Evolutionary conservation across 2,888 invertebrate genomes (phyloP), one percentile per base, ranked within the genome.

Genomic region (Lepidocyrtinus sp.): DNA sequence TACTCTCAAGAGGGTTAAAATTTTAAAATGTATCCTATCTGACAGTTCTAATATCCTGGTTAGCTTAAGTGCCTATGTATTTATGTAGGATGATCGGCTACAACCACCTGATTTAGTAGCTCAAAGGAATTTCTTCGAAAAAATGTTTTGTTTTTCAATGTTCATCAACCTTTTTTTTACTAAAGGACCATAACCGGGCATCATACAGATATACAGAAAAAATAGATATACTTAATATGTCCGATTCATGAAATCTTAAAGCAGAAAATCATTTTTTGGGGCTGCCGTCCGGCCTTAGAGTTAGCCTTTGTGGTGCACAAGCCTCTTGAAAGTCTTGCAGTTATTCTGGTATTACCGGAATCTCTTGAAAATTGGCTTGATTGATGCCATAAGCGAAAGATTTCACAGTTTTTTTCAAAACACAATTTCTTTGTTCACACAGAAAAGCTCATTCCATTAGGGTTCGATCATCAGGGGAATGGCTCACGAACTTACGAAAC

Each of bases 291-390:
- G 25, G 63, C 25, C 22, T 63, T n/a, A 21, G 67, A 45, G 36
- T 36, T 5, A 36, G 36, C 36, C 19, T 74, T 64, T 71, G 36
- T 61, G 25, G 64, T 74, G 68, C 68, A 24, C 21, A 45, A 26
- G 25, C 63, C 67, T 68, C 67, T 68, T 61, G 25, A 25, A 9
- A 36, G 17, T 69, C 26, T 12, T 70, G 70, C 70, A 63, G 76
- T 55, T 76, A 76, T 70, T 76, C 76, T 70, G 76, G 76, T 76
- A 70, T 76, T 76, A 76, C 76, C 76, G 76, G 76, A 76, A 76
- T 76, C 64, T 36, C 36, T 36, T 64, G 76, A 70, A 55, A 36
- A 36, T 36, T 25, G 69, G 62, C 67, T 25, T 76, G 76, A 76
- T 70, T 76, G 76, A 70, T 76, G 76, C 17, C 75, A 76, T 70